These are phyloP conservation scores for Acanthurus tractus DNA, from an alignment of 2,797 vertebrate species.

Conservation along the genomic window DNA sequence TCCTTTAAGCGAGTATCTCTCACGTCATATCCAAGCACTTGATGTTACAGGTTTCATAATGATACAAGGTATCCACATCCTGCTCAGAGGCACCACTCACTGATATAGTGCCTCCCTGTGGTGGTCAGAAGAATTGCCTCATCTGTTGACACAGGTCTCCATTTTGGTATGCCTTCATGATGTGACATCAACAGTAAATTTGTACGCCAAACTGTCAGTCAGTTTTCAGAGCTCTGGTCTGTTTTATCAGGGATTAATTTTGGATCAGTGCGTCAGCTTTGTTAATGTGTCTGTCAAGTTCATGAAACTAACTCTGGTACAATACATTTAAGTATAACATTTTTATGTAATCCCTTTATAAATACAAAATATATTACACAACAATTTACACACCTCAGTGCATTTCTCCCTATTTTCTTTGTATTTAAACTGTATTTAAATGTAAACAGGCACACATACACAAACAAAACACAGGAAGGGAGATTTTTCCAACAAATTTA, in stretches of 20 bases:
- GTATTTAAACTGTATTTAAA: not conserved
- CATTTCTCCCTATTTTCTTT: not conserved
- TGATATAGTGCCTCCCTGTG: constrained; percentile 55
- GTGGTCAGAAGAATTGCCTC: constrained; percentile 15
- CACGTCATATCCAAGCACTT: too few relatives aligned
- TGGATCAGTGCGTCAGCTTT: too few relatives aligned
- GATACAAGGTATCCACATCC: not conserved
- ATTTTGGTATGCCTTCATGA: constrained; percentile 53
- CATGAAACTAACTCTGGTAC: too few relatives aligned
- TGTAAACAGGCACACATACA: too few relatives aligned
- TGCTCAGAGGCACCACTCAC: not conserved
- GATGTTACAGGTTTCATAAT: too few relatives aligned
- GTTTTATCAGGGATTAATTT: too few relatives aligned
- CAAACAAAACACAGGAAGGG: not conserved
- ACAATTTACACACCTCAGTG: too few relatives aligned
- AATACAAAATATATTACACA: too few relatives aligned
- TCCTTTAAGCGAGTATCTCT: too few relatives aligned
- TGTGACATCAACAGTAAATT: not conserved
- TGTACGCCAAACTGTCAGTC: not conserved
- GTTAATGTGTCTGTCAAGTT: too few relatives aligned
- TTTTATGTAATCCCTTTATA: too few relatives aligned
- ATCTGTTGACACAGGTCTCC: constrained; percentile 29
- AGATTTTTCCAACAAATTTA: constrained; percentile 60
- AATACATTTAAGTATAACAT: too few relatives aligned
- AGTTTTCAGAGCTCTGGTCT: not conserved